Base-by-base conservation (phyloP, 2,113 vertebrate species). In the Lamprologus tigripictilis region DNA sequence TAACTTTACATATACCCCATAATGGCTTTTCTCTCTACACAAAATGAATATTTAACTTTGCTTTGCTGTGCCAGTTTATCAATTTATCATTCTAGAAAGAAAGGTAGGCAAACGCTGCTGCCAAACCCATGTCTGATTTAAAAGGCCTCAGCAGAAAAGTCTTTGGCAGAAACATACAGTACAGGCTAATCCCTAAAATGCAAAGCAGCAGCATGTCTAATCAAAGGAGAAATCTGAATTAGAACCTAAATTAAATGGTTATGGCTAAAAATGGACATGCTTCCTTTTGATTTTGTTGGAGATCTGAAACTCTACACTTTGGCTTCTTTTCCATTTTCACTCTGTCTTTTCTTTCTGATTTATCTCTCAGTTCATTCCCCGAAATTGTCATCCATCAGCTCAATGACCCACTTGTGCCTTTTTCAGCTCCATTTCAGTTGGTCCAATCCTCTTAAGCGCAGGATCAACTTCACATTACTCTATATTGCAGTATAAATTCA, bases 71-170 rank as follows among this genome's bases (percentile, higher is more conserved):
- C 26, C 73, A 49, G 5, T 78, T 31, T 49, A 49, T 78, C 73
- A 31, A 8, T 78, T 49, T 49, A 6, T 31, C 73, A n/a, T n/a
- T n/a, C 16, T 86, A 86, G 40, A 58, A 11, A 53, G 68, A 40
- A 79, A 88, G 55, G 61, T 82, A 85, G 31, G 66, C 76, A 85
- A 33, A 81, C 5, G 3, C 5, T 19, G 45, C 87, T 90, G 89
- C 86, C 89, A 94, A 84, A 83, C 68, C 63, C 87, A 54, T 81
- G 68, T 35, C 51, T 85, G 49, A 80, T 88, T 89, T 90, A 80
- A 87, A 83, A 82, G 73, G 61, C 31, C 54, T 57, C 26, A 47
- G 78, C 54, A 47, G 81, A 61, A 26, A 28, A 79, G 35, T 81
- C 78, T 80, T 89, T 80, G 86, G 61, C 63, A 54, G 40, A 90